Conservation (phyloP, 2,888 invertebrate genomes). For the Cataglyphis altisquamis region DNA sequence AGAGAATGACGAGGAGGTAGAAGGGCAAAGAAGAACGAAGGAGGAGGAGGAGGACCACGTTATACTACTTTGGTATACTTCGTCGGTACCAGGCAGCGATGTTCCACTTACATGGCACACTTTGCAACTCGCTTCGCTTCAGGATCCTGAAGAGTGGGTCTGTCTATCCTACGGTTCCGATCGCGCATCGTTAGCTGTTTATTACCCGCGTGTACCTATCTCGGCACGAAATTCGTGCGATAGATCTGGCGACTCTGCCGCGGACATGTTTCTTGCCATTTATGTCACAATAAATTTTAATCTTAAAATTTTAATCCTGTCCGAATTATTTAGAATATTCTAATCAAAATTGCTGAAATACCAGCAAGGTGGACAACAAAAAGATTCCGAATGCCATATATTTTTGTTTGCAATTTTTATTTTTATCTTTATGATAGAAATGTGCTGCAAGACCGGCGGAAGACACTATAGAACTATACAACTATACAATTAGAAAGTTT, state of each 20-base stretch:
- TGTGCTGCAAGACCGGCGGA: background rate
- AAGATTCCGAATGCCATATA: background rate
- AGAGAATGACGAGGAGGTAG: conserved; percentile 56
- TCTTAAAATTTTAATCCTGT: background rate
- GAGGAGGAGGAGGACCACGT: conserved; percentile 78
- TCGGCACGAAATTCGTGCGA: conserved; percentile 66
- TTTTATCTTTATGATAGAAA: background rate
- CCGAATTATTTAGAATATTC: background rate
- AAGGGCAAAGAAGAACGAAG: conserved; percentile 76
- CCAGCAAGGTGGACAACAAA: background rate
- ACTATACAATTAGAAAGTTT: background rate
- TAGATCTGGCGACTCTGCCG: conserved; percentile 51
- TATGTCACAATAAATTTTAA: conserved; percentile 43
- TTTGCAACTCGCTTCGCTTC: conserved; percentile 81
- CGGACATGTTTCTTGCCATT: background rate
- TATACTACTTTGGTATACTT: conserved; percentile 84
- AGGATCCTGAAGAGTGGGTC: conserved; percentile 82
- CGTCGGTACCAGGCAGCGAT: conserved; percentile 85
- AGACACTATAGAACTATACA: background rate
- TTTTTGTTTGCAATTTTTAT: background rate
- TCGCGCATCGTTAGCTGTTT: conserved; percentile 68
- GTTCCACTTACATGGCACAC: conserved; percentile 86
- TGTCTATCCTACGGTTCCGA: conserved; percentile 77
- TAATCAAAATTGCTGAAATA: background rate
- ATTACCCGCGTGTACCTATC: conserved; percentile 44